These are phyloP conservation scores for Aphidius gifuensis DNA, from an alignment of 1,140 invertebrate species.

Conservation along the genomic window DNA sequence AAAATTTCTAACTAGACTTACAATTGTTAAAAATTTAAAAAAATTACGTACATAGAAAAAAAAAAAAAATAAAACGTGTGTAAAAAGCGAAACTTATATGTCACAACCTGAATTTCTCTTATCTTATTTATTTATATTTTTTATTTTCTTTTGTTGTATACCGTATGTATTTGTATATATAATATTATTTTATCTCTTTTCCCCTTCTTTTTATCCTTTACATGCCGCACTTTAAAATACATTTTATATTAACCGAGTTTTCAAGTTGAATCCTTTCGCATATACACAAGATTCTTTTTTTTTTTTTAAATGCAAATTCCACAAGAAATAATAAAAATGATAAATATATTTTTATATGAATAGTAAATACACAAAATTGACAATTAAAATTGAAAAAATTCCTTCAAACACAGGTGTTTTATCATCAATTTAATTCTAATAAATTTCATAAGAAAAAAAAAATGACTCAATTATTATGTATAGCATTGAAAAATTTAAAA, in stretches of 20 bases:
- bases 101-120: slow-evolving; percentile 2
- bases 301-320: neutral
- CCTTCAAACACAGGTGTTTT: too few relatives aligned
- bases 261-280: too few relatives aligned
- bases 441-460: too few relatives aligned
- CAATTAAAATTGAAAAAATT: too few relatives aligned
- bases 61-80: slow-evolving; percentile 11
- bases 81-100: slow-evolving; percentile 9
- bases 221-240: too few relatives aligned
- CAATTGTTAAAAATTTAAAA: neutral
- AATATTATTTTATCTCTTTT: neutral
- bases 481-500: too few relatives aligned
- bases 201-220: neutral
- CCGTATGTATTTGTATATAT: slow-evolving; percentile 2
- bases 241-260: too few relatives aligned
- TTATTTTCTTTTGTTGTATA: neutral
- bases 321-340: neutral
- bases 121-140: slow-evolving; percentile 4
- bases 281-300: neutral
- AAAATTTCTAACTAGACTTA: neutral
- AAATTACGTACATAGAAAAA: neutral
- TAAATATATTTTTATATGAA: neutral
- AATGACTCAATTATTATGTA: too few relatives aligned
- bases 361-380: too few relatives aligned
- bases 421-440: too few relatives aligned